These are phyloP conservation scores for Sinodicranocentrus sp. DNA, from an alignment of 2,888 invertebrate species.

Conservation along the genomic window DNA sequence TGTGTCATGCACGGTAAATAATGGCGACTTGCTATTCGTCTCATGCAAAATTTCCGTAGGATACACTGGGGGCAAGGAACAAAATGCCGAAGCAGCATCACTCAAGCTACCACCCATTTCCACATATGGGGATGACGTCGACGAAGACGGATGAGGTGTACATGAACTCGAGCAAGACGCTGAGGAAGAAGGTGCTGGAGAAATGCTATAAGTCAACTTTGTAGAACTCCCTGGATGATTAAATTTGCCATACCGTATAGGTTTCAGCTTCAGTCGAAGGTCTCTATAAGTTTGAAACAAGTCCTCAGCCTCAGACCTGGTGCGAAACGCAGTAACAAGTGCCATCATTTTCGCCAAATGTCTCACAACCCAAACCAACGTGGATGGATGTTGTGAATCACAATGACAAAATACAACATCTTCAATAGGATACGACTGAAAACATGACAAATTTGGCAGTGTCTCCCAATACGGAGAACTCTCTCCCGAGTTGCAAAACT, in stretches of 20 bases:
- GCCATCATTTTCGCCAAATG: slow-evolving; percentile 76
- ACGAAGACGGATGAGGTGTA: slow-evolving; percentile 22
- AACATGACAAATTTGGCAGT: slow-evolving; percentile 74
- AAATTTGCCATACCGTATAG: slow-evolving; percentile 74
- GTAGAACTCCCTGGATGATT: slow-evolving; percentile 59
- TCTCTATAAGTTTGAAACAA: slow-evolving; percentile 76
- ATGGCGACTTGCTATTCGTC: slow-evolving; percentile 65
- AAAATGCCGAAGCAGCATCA: slow-evolving; percentile 54
- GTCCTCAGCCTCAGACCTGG: slow-evolving; percentile 74
- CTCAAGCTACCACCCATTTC: slow-evolving; percentile 27
- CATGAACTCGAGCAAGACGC: slow-evolving; percentile 32
- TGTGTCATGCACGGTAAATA: slow-evolving; percentile 70
- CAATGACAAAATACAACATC: slow-evolving; percentile 76
- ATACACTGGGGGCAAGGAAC: slow-evolving; percentile 69
- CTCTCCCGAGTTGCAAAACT: slow-evolving; percentile 70
- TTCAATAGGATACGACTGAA: slow-evolving; percentile 76
- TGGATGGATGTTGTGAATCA: slow-evolving; percentile 74
- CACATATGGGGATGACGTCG: slow-evolving; percentile 33
- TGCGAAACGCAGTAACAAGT: slow-evolving; percentile 74
- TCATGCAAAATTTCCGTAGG: slow-evolving; percentile 71
- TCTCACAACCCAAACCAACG: slow-evolving; percentile 76
- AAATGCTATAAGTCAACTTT: slow-evolving; percentile 52
- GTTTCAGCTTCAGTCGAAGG: slow-evolving; percentile 75
- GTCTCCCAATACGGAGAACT: slow-evolving; percentile 75
- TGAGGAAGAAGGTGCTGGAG: slow-evolving; percentile 51